Evolutionary conservation across 2,113 vertebrate species (phyloP).

Genomic region (Mystacornis crossleyi): DNA sequence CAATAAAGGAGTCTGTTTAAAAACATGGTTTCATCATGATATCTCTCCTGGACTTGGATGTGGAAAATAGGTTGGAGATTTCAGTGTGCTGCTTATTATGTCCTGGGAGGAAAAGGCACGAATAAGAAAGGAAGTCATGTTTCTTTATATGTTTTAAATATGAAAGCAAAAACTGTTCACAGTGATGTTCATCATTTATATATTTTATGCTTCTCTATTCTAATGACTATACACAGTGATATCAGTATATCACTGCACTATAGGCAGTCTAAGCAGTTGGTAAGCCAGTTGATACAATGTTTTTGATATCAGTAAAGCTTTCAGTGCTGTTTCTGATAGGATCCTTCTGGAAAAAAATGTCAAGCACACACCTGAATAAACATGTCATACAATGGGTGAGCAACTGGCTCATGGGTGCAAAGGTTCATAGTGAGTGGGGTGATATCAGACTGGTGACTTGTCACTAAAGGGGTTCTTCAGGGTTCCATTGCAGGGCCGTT

Average conservation of each 20-base stretch:
- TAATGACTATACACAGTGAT: background rate
- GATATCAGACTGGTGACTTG: background rate
- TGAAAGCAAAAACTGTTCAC: background rate
- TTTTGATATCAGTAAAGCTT: background rate
- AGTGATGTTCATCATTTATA: background rate
- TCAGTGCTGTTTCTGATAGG: background rate
- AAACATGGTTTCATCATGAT: background rate
- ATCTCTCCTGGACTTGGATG: background rate
- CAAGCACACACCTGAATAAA: background rate
- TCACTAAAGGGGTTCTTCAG: background rate
- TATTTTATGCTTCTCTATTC: background rate
- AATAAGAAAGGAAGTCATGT: background rate
- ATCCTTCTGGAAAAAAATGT: background rate
- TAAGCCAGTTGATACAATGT: background rate
- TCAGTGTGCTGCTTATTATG: background rate
- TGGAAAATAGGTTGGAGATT: background rate
- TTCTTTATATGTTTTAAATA: background rate
- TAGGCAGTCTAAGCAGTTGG: background rate
- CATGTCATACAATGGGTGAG: background rate
- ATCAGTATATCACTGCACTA: background rate
- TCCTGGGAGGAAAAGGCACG: background rate
- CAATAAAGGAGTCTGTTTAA: background rate
- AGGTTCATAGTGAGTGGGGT: background rate
- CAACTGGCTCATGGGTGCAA: rapidly evolving
- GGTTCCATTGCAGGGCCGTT: background rate